Evolutionary conservation across 2,797 vertebrate species (phyloP).

Genomic region (Tympanoctomys barrerae): DNA sequence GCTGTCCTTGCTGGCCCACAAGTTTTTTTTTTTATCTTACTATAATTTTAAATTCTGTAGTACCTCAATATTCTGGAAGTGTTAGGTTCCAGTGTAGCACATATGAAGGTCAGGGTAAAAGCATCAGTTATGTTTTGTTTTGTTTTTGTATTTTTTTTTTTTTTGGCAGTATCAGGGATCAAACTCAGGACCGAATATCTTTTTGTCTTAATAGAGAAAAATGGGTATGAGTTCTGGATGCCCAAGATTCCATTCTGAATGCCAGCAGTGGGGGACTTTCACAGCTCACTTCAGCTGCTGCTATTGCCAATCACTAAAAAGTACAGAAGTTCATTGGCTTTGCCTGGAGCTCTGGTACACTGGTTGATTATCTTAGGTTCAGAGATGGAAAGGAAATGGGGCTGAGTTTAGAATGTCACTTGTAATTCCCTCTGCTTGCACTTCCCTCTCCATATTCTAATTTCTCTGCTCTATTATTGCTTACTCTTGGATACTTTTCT

Average conservation of each 20-base stretch:
- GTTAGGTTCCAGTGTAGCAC: neutral
- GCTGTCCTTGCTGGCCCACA: constrained; percentile 31
- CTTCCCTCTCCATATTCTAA: neutral
- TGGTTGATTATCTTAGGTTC: neutral
- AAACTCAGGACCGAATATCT: too few relatives aligned
- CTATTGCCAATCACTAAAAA: neutral
- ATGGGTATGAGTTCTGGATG: neutral
- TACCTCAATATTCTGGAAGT: neutral
- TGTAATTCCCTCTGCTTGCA: neutral
- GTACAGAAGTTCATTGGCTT: neutral
- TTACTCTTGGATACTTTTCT: neutral
- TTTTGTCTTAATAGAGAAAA: neutral
- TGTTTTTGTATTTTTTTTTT: too few relatives aligned
- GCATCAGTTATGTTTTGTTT: neutral
- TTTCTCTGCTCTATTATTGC: neutral
- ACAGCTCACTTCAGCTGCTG: neutral
- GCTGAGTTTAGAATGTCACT: neutral
- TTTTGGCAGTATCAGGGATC: too few relatives aligned
- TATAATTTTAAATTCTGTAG: neutral
- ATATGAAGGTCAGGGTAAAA: neutral
- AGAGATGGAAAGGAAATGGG: neutral
- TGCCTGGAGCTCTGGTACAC: neutral
- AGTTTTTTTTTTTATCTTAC: constrained; percentile 44
- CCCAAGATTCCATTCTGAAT: constrained; percentile 10
- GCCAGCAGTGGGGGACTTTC: neutral